A percentile compares a stretch with the other conserved stretches of the same genome.
These are phyloP conservation scores for Macheiramphus alcinus DNA, from an alignment of 2,113 vertebrate species.

Conservation along the genomic window DNA sequence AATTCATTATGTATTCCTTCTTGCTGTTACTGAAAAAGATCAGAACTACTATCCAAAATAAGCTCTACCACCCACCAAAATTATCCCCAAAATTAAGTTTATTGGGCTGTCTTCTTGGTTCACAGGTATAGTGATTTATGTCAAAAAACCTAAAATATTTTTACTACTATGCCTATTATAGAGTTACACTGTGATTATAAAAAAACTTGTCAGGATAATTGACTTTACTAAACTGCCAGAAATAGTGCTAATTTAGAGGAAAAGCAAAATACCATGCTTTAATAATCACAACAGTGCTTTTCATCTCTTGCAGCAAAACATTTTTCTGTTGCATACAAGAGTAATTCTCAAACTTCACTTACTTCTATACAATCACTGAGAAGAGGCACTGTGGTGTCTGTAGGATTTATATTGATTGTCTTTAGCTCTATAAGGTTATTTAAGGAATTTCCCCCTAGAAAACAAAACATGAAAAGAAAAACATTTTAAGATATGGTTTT, in stretches of 20 bases:
- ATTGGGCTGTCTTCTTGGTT: background rate
- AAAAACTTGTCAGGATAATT: background rate
- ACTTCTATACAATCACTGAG: constrained; percentile 95
- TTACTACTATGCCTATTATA: background rate
- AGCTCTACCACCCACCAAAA: background rate
- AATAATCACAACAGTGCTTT: background rate
- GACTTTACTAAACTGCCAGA: background rate
- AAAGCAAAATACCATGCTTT: background rate
- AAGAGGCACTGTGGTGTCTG: constrained; percentile 90
- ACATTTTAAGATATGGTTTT: background rate
- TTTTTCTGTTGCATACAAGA: background rate
- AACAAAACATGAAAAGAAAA: background rate
- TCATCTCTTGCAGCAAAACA: background rate
- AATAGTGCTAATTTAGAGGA: background rate
- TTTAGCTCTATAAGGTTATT: constrained; percentile 97
- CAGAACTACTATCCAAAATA: background rate
- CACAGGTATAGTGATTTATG: background rate
- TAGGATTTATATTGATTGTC: constrained; percentile 95
- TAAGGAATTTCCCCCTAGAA: constrained; percentile 90
- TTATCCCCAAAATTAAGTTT: background rate
- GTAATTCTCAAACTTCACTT: background rate
- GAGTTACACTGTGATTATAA: background rate
- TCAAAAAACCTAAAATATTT: background rate
- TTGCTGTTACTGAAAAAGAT: background rate
- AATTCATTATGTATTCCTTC: background rate